These are phyloP conservation scores for Agelastica alni DNA, from an alignment of 2,888 invertebrate genomes.

Conservation along the genomic window DNA sequence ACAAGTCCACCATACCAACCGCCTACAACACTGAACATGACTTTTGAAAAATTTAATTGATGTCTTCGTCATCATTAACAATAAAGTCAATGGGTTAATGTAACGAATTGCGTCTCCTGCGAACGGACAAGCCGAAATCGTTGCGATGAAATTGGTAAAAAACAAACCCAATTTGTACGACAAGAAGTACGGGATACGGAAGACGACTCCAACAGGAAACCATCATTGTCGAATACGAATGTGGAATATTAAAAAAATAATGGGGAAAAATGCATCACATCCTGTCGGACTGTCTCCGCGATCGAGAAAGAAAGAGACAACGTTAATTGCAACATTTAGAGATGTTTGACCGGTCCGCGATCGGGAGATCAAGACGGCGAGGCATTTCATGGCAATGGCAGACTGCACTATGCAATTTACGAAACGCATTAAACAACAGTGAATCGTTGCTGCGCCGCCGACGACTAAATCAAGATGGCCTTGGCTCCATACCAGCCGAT, in stretches of 20 bases:
- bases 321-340: slow-evolving; percentile 14
- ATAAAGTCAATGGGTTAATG: too few species aligned
- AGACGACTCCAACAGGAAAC: slow-evolving; percentile 11
- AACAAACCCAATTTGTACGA: too few species aligned
- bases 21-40: too few species aligned
- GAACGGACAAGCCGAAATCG: too few species aligned
- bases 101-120: too few species aligned
- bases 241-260: slow-evolving; percentile 6
- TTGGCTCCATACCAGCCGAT: slow-evolving; percentile 46
- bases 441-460: slow-evolving; percentile 14
- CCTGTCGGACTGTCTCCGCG: background rate
- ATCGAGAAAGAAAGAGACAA: slow-evolving; percentile 1
- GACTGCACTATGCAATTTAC: slow-evolving; percentile 24
- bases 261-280: slow-evolving; percentile 4
- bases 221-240: background rate
- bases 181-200: slow-evolving; percentile 4
- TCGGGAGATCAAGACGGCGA: background rate
- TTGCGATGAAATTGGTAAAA: too few species aligned
- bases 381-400: slow-evolving; percentile 6
- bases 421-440: slow-evolving; percentile 18
- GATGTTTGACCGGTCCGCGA: slow-evolving; percentile 12
- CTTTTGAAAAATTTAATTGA: too few species aligned
- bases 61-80: too few species aligned
- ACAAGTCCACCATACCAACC: too few species aligned
- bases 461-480: slow-evolving; percentile 47